Evolutionary conservation across 2,888 invertebrate species (phyloP).

Genomic region (Microplitis manilae): DNA sequence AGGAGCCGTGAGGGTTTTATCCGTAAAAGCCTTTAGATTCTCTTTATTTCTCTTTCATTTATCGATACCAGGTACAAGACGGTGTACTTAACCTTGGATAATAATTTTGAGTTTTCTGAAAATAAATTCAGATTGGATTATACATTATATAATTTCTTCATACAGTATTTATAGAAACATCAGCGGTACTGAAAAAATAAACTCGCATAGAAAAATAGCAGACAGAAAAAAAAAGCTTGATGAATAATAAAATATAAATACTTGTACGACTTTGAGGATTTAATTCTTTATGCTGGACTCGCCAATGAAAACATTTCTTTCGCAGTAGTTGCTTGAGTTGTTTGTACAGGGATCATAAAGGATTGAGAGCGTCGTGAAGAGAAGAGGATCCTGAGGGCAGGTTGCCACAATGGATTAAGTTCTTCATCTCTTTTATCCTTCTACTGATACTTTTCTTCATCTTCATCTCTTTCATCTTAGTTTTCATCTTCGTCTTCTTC

Average conservation of each 20-base stretch:
- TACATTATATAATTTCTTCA: not conserved
- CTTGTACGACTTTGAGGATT: not conserved
- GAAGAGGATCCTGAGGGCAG: slow-evolving; percentile 23
- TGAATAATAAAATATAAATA: slow-evolving; percentile 14
- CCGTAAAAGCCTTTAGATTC: slow-evolving; percentile 22
- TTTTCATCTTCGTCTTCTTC: slow-evolving; percentile 25
- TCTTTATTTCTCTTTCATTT: not conserved
- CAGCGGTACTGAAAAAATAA: not conserved
- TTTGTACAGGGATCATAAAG: slow-evolving; percentile 37
- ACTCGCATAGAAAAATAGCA: not conserved
- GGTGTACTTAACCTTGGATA: slow-evolving; percentile 9
- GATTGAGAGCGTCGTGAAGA: slow-evolving; percentile 29
- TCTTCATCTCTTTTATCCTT: slow-evolving; percentile 11
- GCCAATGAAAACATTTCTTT: slow-evolving; percentile 12
- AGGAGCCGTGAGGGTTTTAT: slow-evolving; percentile 41
- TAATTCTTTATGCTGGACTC: not conserved
- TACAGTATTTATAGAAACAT: not conserved
- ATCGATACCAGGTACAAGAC: not conserved
- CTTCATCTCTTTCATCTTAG: not conserved
- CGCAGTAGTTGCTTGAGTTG: slow-evolving; percentile 26
- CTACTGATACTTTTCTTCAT: not conserved
- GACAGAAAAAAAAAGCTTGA: not conserved
- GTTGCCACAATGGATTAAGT: slow-evolving; percentile 32
- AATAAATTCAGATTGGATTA: slow-evolving; percentile 8
- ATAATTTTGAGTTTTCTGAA: not conserved